Conservation (phyloP, 2,113 vertebrate genomes). For the Micronisus gabar region DNA sequence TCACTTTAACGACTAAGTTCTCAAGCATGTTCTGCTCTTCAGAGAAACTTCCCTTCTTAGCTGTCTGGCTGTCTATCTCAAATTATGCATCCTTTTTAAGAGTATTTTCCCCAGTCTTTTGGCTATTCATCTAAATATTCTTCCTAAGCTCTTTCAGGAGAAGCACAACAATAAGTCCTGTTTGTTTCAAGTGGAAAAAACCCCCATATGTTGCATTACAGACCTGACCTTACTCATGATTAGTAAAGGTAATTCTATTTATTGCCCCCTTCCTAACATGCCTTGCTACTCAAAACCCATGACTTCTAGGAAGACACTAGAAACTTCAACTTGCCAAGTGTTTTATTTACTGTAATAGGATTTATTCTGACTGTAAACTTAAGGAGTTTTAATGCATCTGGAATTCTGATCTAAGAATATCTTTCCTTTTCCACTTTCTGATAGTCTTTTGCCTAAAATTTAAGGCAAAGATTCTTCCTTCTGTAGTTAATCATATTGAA, state of each 20-base stretch:
- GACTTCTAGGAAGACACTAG: neutral
- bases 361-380: neutral
- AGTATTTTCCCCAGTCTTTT: neutral
- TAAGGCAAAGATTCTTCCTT: neutral
- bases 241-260: conserved; percentile 37
- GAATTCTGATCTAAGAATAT: neutral
- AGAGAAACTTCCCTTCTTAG: neutral
- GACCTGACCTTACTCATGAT: conserved; percentile 21
- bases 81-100: neutral
- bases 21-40: neutral
- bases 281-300: neutral
- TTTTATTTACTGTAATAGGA: neutral
- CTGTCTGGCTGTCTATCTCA: neutral
- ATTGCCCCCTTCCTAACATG: neutral
- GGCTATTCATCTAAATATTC: neutral
- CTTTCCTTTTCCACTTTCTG: neutral
- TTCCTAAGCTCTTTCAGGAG: conserved; percentile 47
- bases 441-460: neutral
- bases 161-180: conserved; percentile 1
- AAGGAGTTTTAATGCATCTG: neutral
- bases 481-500: neutral
- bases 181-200: conserved; percentile 36
- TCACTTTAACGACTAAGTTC: neutral
- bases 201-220: neutral
- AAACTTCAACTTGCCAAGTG: neutral